Evolutionary conservation across 2,797 vertebrate species (phyloP).

Genomic region (Argentina silus): DNA sequence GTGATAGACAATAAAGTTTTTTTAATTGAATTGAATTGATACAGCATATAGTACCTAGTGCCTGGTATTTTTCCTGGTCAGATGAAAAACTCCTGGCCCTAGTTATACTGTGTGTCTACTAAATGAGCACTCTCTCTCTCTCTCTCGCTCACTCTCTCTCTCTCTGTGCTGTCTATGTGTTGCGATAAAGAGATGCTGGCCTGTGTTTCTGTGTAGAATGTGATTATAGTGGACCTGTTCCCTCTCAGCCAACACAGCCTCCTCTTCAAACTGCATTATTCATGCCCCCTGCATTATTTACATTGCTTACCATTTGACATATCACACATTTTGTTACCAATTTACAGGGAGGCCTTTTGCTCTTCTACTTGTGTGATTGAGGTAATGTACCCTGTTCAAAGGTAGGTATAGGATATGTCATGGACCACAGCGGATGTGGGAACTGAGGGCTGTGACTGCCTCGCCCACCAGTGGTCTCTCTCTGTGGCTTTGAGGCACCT

Average conservation of each 20-base stretch:
- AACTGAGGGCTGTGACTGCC: background rate
- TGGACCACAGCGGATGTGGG: background rate
- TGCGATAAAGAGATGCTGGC: background rate
- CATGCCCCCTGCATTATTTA: slow-evolving; percentile 35
- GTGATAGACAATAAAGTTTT: too few species aligned
- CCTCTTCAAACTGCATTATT: slow-evolving; percentile 63
- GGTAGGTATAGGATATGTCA: background rate
- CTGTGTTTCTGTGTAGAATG: background rate
- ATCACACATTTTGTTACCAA: slow-evolving; percentile 51
- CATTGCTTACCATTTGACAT: slow-evolving; percentile 37
- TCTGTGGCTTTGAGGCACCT: slow-evolving; percentile 48
- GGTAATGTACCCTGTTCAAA: background rate
- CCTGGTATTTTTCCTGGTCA: too few species aligned
- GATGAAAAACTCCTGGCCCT: background rate
- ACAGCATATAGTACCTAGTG: too few species aligned
- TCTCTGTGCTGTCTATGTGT: background rate
- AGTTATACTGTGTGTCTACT: background rate
- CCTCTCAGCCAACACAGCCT: slow-evolving; percentile 47
- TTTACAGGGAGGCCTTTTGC: slow-evolving; percentile 34
- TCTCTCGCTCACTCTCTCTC: background rate
- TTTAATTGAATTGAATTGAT: too few species aligned
- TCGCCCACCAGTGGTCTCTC: slow-evolving; percentile 1
- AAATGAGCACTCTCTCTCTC: background rate
- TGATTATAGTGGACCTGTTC: background rate
- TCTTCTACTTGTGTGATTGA: background rate